These are phyloP conservation scores for Andrena praecox DNA, from an alignment of 2,888 invertebrate genomes.

Conservation along the genomic window DNA sequence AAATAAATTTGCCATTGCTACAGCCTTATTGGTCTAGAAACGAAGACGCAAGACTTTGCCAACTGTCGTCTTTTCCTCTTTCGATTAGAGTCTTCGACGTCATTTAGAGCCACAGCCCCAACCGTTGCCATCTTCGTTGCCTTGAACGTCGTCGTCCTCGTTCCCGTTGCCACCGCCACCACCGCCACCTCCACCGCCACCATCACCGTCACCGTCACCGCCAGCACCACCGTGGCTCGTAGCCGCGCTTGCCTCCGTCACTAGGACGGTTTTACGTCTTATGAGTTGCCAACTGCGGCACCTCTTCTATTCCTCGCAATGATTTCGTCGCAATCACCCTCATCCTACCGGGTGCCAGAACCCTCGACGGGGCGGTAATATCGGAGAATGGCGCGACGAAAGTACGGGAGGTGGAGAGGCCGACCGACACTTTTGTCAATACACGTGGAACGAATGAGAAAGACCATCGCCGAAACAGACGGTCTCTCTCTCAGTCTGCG, in stretches of 20 bases:
- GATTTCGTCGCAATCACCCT: slow-evolving; percentile 85
- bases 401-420: slow-evolving; percentile 82
- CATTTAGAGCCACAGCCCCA: slow-evolving; percentile 53
- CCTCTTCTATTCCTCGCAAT: slow-evolving; percentile 85
- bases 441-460: slow-evolving; percentile 78
- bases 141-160: slow-evolving; percentile 30
- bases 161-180: slow-evolving; percentile 32
- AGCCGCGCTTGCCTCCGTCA: slow-evolving; percentile 15
- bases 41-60: slow-evolving; percentile 48
- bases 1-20: not conserved
- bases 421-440: slow-evolving; percentile 87
- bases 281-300: slow-evolving; percentile 84
- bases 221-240: slow-evolving; percentile 18
- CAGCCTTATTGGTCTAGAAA: not conserved
- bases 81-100: slow-evolving; percentile 58
- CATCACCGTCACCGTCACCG: no score
- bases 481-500: slow-evolving; percentile 67
- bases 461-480: slow-evolving; percentile 61
- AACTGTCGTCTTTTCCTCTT: slow-evolving; percentile 51
- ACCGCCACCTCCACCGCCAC: slow-evolving; percentile 12
- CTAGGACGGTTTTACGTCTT: slow-evolving; percentile 80
- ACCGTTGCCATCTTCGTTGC: slow-evolving; percentile 39
- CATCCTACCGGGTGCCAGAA: slow-evolving; percentile 68
- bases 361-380: slow-evolving; percentile 83
- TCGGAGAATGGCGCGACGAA: slow-evolving; percentile 84